These are phyloP conservation scores for Cephus pulcher DNA, from an alignment of 2,888 invertebrate genomes.

Conservation along the genomic window DNA sequence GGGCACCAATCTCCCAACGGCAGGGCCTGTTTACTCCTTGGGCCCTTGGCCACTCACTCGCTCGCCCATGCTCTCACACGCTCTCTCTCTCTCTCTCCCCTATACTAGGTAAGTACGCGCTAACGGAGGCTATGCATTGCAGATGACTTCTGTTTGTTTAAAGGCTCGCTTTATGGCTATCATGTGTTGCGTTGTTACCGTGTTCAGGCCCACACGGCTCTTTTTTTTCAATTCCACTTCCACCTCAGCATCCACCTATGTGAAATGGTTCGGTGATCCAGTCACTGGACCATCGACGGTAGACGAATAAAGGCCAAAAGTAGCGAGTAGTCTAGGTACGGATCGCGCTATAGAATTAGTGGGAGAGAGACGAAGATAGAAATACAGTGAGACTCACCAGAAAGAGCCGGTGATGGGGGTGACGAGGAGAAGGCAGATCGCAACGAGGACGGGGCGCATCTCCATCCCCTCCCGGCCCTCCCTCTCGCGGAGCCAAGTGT, in stretches of 20 bases:
- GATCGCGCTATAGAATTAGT: background rate
- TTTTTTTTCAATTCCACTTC: background rate
- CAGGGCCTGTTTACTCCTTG: background rate
- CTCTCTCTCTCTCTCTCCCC: background rate
- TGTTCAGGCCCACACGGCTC: background rate
- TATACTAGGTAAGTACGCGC: conserved; percentile 24
- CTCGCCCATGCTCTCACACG: background rate
- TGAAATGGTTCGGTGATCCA: background rate
- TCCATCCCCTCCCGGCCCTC: conserved; percentile 56
- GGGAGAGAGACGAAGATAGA: background rate
- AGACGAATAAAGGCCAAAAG: background rate
- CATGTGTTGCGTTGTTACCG: conserved; percentile 42
- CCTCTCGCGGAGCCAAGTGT: conserved; percentile 1
- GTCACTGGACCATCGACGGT: background rate
- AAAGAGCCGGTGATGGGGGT: conserved; percentile 89
- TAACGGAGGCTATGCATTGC: conserved; percentile 31
- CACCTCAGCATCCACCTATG: background rate
- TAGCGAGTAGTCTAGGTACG: background rate
- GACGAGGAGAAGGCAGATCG: conserved; percentile 86
- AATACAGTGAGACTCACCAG: conserved; percentile 76
- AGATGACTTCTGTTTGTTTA: conserved; percentile 48
- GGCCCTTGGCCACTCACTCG: background rate
- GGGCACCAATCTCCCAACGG: background rate
- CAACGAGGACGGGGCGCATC: conserved; percentile 84
- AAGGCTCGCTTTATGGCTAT: conserved; percentile 48